These are phyloP conservation scores for Struthidea cinerea DNA, from an alignment of 2,113 vertebrate genomes.

Conservation along the genomic window DNA sequence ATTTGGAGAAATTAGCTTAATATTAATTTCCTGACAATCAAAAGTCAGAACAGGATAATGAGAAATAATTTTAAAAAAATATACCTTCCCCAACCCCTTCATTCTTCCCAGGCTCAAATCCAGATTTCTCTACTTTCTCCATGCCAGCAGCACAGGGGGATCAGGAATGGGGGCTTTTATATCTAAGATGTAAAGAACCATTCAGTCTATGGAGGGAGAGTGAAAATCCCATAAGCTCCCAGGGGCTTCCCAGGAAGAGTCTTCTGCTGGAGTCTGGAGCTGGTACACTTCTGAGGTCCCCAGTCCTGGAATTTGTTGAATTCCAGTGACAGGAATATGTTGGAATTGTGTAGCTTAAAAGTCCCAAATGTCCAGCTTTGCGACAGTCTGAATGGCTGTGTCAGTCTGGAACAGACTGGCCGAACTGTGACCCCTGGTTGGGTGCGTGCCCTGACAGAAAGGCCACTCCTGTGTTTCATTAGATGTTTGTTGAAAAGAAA, in stretches of 20 bases:
- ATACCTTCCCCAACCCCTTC: rapidly evolving
- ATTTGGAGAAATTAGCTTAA: not conserved
- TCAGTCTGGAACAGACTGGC: not conserved
- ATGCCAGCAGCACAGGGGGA: rapidly evolving
- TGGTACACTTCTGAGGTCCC: rapidly evolving
- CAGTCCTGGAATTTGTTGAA: not conserved
- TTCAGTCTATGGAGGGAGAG: not conserved
- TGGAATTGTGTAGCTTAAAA: not conserved
- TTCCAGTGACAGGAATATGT: not conserved
- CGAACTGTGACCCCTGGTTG: not conserved
- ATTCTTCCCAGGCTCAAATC: not conserved
- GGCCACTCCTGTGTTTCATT: not conserved
- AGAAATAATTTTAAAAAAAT: not conserved
- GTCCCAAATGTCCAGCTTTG: not conserved
- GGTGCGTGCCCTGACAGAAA: not conserved
- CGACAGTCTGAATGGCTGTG: not conserved
- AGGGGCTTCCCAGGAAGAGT: not conserved
- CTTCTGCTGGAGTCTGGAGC: not conserved
- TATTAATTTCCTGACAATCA: not conserved
- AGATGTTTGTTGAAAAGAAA: not conserved
- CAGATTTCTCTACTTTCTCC: not conserved
- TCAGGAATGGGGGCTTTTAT: not conserved
- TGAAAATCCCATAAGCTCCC: not conserved
- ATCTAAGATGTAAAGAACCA: not conserved
- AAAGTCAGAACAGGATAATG: not conserved